A percentile compares a stretch with the other conserved stretches of the same genome.
Evolutionary conservation across 2,888 invertebrate species (phyloP).

Genomic region (Argyresthia goedartella): DNA sequence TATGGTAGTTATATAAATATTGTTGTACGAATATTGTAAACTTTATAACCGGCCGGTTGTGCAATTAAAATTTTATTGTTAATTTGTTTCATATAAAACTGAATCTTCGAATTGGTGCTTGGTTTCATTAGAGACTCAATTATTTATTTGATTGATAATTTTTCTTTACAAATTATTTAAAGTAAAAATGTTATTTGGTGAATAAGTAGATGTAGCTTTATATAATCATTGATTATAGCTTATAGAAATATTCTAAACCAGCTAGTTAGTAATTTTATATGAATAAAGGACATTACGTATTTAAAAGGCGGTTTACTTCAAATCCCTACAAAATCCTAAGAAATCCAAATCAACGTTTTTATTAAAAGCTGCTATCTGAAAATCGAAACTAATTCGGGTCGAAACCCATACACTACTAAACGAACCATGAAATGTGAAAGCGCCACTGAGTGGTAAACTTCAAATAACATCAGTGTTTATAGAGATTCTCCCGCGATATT

Average conservation of each 20-base stretch:
- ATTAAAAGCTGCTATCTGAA: too few relatives aligned
- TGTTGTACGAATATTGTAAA: conserved; percentile 6
- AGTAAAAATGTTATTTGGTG: neutral
- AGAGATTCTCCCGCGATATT: too few relatives aligned
- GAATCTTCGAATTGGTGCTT: conserved; percentile 25
- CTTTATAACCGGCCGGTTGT: conserved; percentile 58
- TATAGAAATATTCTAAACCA: too few relatives aligned
- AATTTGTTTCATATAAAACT: conserved; percentile 17
- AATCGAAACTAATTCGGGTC: too few relatives aligned
- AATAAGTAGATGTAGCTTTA: neutral
- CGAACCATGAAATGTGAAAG: too few relatives aligned
- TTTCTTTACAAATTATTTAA: neutral
- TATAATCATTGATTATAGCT: neutral
- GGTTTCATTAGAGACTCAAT: conserved; percentile 39
- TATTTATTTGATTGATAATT: conserved; percentile 8
- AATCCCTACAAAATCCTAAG: too few relatives aligned
- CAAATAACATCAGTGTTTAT: too few relatives aligned
- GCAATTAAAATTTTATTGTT: conserved; percentile 43
- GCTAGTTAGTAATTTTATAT: neutral
- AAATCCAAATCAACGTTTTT: too few relatives aligned
- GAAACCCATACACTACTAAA: too few relatives aligned
- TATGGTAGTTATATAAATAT: neutral
- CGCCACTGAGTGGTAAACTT: too few relatives aligned
- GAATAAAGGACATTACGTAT: neutral
- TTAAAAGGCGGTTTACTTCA: too few relatives aligned